phyloP scores from a whole-genome alignment of 1,140 invertebrate species.

The Bombus pascuorum region DNA sequence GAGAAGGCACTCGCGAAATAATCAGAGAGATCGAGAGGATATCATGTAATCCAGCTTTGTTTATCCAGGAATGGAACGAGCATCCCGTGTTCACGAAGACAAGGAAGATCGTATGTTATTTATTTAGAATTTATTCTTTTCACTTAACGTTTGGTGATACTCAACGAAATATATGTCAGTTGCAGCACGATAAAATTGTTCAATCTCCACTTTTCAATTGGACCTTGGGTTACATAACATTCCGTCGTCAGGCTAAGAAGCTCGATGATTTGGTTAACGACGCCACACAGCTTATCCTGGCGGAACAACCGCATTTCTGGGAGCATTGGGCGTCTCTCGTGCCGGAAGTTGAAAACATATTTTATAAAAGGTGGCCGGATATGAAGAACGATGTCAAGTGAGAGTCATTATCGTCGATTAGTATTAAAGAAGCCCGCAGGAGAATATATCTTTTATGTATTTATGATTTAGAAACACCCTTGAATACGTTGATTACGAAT shows the following conservation, averaged over 20 bases:
- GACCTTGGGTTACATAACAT: constrained; percentile 74
- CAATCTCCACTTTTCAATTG: constrained; percentile 72
- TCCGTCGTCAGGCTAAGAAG: constrained; percentile 70
- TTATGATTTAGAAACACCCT: constrained; percentile 46
- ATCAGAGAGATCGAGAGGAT: constrained; percentile 74
- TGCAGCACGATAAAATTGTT: constrained; percentile 55
- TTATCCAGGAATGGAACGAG: constrained; percentile 75
- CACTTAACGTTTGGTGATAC: neutral
- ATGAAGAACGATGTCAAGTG: constrained; percentile 61
- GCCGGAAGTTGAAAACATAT: constrained; percentile 67
- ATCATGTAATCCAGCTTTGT: constrained; percentile 68
- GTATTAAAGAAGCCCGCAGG: too few species aligned
- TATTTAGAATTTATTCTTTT: neutral
- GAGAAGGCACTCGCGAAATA: constrained; percentile 72
- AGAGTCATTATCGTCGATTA: neutral
- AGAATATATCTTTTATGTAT: neutral
- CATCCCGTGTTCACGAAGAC: constrained; percentile 67
- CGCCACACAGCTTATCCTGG: constrained; percentile 57
- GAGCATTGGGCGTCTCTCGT: constrained; percentile 61
- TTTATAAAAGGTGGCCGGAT: constrained; percentile 68
- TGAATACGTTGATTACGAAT: constrained; percentile 69
- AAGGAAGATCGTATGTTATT: constrained; percentile 64
- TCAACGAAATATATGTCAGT: constrained; percentile 41
- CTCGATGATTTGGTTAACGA: constrained; percentile 66
- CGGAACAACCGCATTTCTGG: constrained; percentile 66